Evolutionary conservation across 2,888 invertebrate genomes (phyloP).

Genomic region (Agrotis segetum): DNA sequence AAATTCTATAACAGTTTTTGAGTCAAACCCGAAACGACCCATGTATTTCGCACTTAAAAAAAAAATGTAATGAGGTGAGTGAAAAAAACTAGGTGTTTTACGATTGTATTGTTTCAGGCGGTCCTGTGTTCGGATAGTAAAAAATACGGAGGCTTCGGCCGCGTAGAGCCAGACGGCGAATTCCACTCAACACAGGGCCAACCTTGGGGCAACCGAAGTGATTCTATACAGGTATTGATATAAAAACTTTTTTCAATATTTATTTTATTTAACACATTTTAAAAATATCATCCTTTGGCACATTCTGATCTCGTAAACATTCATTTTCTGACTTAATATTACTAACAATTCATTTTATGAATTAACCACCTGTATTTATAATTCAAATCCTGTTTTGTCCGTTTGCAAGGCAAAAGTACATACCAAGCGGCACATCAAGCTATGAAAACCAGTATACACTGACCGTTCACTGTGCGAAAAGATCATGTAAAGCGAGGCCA

Average conservation of each 20-base stretch:
- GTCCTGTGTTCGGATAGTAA: slow-evolving; percentile 87
- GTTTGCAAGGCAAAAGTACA: too few relatives aligned
- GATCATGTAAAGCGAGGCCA: too few relatives aligned
- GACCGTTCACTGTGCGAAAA: too few relatives aligned
- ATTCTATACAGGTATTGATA: slow-evolving; percentile 89
- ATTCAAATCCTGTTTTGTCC: too few relatives aligned
- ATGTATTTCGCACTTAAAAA: too few relatives aligned
- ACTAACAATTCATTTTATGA: slow-evolving; percentile 28
- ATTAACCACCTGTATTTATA: background rate
- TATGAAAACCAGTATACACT: too few relatives aligned
- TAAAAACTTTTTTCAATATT: slow-evolving; percentile 20
- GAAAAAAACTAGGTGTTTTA: background rate
- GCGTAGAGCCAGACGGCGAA: slow-evolving; percentile 83
- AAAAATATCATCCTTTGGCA: slow-evolving; percentile 17
- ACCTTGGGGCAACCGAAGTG: slow-evolving; percentile 86
- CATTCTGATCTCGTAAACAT: background rate
- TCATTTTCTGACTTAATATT: background rate
- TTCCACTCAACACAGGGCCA: slow-evolving; percentile 82
- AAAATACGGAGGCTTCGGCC: slow-evolving; percentile 86
- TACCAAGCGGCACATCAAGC: too few relatives aligned
- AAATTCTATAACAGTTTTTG: too few relatives aligned
- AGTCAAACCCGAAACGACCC: too few relatives aligned
- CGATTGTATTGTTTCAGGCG: slow-evolving; percentile 70
- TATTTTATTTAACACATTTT: slow-evolving; percentile 19
- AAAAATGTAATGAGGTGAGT: background rate